phyloP scores from a whole-genome alignment of 2,888 invertebrate species.

The Rhopalosiphum nymphaeae region DNA sequence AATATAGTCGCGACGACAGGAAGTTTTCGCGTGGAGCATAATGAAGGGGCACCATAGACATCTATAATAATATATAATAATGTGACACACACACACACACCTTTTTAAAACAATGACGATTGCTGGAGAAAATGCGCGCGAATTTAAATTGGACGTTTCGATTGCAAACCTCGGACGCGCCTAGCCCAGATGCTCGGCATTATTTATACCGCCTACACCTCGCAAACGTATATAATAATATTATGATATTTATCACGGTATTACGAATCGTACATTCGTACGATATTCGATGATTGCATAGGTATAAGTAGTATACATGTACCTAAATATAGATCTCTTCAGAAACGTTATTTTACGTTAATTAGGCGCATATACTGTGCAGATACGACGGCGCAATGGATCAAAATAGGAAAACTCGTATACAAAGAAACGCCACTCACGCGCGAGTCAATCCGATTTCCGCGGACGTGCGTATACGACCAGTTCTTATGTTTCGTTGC shows the following conservation, averaged over 20 bases:
- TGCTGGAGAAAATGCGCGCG: slow-evolving; percentile 18
- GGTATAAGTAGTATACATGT: not conserved
- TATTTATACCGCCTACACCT: not conserved
- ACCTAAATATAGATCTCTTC: not conserved
- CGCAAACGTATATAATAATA: not conserved
- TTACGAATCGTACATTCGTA: not conserved
- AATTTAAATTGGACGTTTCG: slow-evolving; percentile 48
- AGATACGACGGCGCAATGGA: not conserved
- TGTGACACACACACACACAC: slow-evolving; percentile 37
- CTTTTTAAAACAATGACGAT: slow-evolving; percentile 26
- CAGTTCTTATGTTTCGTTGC: not conserved
- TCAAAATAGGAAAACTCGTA: slow-evolving; percentile 42
- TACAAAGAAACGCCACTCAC: slow-evolving; percentile 8
- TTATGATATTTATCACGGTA: not conserved
- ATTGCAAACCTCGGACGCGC: slow-evolving; percentile 36
- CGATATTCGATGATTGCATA: not conserved
- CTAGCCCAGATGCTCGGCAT: not conserved
- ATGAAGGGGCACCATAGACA: not conserved
- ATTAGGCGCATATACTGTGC: not conserved
- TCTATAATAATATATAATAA: not conserved
- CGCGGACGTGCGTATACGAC: slow-evolving; percentile 1
- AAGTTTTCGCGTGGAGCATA: slow-evolving; percentile 26
- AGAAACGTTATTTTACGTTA: not conserved
- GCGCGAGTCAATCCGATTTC: slow-evolving; percentile 3
- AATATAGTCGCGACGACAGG: slow-evolving; percentile 7